These are phyloP conservation scores for Tetranychus truncatus DNA, from an alignment of 2,888 invertebrate genomes.

Conservation along the genomic window DNA sequence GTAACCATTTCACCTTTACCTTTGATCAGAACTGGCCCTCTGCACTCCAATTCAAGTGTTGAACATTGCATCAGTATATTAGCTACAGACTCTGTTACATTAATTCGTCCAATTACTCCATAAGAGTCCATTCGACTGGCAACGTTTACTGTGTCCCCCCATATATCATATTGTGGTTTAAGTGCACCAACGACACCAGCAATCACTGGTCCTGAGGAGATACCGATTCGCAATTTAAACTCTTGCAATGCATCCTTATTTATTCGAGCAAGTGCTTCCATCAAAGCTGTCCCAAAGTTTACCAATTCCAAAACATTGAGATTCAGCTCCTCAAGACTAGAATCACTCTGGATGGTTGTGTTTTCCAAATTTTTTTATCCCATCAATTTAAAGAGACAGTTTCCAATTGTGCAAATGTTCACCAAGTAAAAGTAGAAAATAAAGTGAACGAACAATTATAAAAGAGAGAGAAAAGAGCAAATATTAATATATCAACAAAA, in stretches of 20 bases:
- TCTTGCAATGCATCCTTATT: constrained; percentile 38
- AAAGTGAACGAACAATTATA: not conserved
- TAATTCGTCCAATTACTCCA: constrained; percentile 57
- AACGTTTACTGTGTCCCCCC: constrained; percentile 82
- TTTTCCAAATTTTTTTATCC: not conserved
- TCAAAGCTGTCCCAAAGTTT: constrained; percentile 54
- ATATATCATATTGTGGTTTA: constrained; percentile 26
- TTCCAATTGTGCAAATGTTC: not conserved
- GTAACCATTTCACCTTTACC: constrained; percentile 79
- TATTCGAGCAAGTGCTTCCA: constrained; percentile 43
- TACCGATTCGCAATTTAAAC: constrained; percentile 54
- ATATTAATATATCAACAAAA: not conserved
- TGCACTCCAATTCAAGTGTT: constrained; percentile 51
- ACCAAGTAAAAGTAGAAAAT: not conserved
- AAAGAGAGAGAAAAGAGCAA: not conserved
- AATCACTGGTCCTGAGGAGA: constrained; percentile 72
- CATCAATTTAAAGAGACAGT: not conserved
- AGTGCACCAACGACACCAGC: constrained; percentile 73
- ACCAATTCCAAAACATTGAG: constrained; percentile 39
- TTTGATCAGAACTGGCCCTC: constrained; percentile 82
- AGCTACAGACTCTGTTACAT: constrained; percentile 64
- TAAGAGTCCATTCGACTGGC: constrained; percentile 89
- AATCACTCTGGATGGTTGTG: constrained; percentile 18
- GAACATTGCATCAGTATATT: constrained; percentile 64
- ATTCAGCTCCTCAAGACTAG: constrained; percentile 26